Evolutionary conservation across 2,797 vertebrate genomes (phyloP), one percentile per base, ranked within the genome.

Genomic region (Chanos chanos): DNA sequence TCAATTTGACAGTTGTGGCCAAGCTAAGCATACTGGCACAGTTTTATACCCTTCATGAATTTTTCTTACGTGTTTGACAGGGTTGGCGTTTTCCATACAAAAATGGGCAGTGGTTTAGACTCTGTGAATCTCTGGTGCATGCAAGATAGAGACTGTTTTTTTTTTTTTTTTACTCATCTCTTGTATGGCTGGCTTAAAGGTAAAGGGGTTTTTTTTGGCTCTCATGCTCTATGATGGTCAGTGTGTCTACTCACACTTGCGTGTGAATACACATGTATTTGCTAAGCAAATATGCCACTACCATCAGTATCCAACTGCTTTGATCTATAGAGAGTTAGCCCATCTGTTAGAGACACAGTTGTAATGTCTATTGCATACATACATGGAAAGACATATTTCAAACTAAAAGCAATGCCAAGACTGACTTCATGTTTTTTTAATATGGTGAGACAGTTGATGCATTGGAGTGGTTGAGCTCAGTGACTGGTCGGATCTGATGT

Each of bases 31-130:
- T 34, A 28, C 68, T 30, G 6, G 18, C 58, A 4, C 52, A 21
- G 58, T 57, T 83, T 79, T 73, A 78, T 75, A 61, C 64, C 64
- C 51, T 64, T 81, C 71, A 83, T 83, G 70, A 75, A 69, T 53
- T 60, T 53, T 83, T 68, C 65, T 33, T 75, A 51, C 65, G 57
- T 62, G 44, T 63, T 67, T 70, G 61, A 80, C 34, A 65, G 21
- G 61, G 57, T 45, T 59, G 45, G 55, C 55, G 27, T 34, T 62
- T 61, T 52, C 25, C 61, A 52, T 54, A 27, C n/a, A 33, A 31
- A 51, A 40, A 51, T n/a, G n/a, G 19, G 6, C 27, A 28, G 56
- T 9, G 24, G 12, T 60, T 28, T 7, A 9, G 8, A 59, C 59
- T 50, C n/a, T n/a, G n/a, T n/a, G n/a, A n/a, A n/a, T n/a, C n/a